These are phyloP conservation scores for Apodemia duryi DNA, from an alignment of 2,888 invertebrate species.

Conservation along the genomic window DNA sequence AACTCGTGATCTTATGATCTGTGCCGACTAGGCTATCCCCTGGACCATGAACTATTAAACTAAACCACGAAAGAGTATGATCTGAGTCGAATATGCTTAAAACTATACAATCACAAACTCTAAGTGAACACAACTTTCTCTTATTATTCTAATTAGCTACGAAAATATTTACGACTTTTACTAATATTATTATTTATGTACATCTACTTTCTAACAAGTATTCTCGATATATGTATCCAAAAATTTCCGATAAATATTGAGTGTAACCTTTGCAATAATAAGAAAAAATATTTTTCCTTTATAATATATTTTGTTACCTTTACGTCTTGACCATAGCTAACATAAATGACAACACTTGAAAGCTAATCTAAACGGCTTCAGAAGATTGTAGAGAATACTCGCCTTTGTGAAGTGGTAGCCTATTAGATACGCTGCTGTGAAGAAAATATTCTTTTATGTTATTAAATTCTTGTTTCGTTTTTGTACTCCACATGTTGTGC, in stretches of 20 bases:
- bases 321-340: neutral
- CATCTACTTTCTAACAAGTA: neutral
- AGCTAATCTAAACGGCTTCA: conserved; percentile 12
- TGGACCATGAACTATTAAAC: too few relatives aligned
- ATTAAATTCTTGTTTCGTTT: conserved; percentile 4
- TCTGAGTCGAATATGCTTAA: too few relatives aligned
- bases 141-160: too few relatives aligned
- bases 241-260: neutral
- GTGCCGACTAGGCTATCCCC: too few relatives aligned
- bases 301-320: conserved; percentile 10
- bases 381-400: conserved; percentile 11
- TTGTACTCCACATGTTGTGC: too few relatives aligned
- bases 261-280: neutral
- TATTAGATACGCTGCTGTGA: conserved; percentile 11
- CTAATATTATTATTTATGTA: too few relatives aligned
- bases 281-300: neutral
- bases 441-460: conserved; percentile 11
- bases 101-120: too few relatives aligned
- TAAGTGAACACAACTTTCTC: too few relatives aligned
- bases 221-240: neutral
- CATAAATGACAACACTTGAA: conserved; percentile 12
- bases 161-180: too few relatives aligned
- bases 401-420: conserved; percentile 11
- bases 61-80: too few relatives aligned
- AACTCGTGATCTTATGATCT: too few relatives aligned